phyloP scores from a whole-genome alignment of 2,888 invertebrate species.

The Acronicta psi region DNA sequence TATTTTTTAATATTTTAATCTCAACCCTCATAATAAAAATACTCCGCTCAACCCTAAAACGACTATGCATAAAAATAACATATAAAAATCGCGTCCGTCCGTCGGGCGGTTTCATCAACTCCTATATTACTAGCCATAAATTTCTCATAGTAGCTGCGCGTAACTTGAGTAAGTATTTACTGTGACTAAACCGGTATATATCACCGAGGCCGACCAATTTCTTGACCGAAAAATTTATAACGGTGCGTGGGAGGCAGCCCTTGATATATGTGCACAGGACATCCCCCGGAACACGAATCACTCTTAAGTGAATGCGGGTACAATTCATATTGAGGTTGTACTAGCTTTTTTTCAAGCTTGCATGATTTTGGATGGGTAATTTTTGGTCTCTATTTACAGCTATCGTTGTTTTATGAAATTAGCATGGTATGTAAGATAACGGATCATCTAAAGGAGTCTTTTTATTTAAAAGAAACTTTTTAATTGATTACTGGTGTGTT shows the following conservation, averaged over 20 bases:
- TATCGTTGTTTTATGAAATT: neutral
- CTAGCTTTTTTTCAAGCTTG: slow-evolving; percentile 15
- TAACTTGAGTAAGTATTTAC: slow-evolving; percentile 78
- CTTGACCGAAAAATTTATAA: slow-evolving; percentile 88
- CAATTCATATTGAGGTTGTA: slow-evolving; percentile 51
- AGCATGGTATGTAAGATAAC: too few species aligned
- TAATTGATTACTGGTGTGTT: too few species aligned
- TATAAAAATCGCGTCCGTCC: slow-evolving; percentile 59
- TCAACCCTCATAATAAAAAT: slow-evolving; percentile 11
- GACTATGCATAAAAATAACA: slow-evolving; percentile 60
- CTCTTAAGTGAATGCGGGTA: slow-evolving; percentile 54
- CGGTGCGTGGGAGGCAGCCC: slow-evolving; percentile 63
- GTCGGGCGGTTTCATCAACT: slow-evolving; percentile 73
- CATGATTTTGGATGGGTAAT: neutral
- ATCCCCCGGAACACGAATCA: slow-evolving; percentile 56
- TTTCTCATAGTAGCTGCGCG: slow-evolving; percentile 67
- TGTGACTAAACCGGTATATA: slow-evolving; percentile 75
- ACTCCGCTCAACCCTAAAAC: slow-evolving; percentile 25
- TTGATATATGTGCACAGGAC: slow-evolving; percentile 73
- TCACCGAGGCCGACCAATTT: slow-evolving; percentile 81
- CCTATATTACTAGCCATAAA: slow-evolving; percentile 82
- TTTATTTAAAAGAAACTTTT: too few species aligned
- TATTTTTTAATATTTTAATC: slow-evolving; percentile 3
- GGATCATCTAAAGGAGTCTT: too few species aligned
- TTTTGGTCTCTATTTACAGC: neutral